Conservation (phyloP, 2,113 vertebrate species). For the Pterocles burchelli region DNA sequence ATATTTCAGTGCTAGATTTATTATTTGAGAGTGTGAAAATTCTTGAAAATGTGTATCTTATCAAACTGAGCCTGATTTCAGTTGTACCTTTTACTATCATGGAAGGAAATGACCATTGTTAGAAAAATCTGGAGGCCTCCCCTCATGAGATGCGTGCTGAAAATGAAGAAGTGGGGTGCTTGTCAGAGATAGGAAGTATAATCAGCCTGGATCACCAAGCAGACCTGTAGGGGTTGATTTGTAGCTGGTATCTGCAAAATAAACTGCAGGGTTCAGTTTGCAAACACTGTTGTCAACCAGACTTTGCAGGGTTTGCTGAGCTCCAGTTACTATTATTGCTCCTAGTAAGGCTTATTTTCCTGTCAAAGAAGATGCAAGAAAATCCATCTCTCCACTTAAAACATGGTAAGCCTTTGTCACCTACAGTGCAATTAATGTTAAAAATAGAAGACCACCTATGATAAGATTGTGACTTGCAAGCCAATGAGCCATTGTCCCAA, state of each 20-base stretch:
- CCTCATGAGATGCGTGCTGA: neutral
- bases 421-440: conserved; percentile 77
- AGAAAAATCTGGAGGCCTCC: neutral
- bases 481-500: conserved; percentile 75
- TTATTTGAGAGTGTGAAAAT: neutral
- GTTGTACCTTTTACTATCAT: neutral
- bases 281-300: neutral
- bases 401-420: conserved; percentile 78
- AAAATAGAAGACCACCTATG: conserved; percentile 73
- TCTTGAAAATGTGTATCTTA: neutral
- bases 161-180: neutral
- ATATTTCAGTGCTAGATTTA: neutral
- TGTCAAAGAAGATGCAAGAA: conserved; percentile 74
- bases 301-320: neutral
- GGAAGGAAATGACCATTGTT: neutral
- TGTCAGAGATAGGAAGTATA: neutral
- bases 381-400: conserved; percentile 72
- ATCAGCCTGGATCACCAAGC: neutral
- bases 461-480: conserved; percentile 72
- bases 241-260: neutral
- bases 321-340: conserved; percentile 61
- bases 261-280: neutral
- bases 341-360: conserved; percentile 65
- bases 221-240: neutral
- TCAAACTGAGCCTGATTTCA: neutral